These are phyloP conservation scores for Fulmarus glacialis DNA, from an alignment of 2,113 vertebrate species.

Conservation along the genomic window DNA sequence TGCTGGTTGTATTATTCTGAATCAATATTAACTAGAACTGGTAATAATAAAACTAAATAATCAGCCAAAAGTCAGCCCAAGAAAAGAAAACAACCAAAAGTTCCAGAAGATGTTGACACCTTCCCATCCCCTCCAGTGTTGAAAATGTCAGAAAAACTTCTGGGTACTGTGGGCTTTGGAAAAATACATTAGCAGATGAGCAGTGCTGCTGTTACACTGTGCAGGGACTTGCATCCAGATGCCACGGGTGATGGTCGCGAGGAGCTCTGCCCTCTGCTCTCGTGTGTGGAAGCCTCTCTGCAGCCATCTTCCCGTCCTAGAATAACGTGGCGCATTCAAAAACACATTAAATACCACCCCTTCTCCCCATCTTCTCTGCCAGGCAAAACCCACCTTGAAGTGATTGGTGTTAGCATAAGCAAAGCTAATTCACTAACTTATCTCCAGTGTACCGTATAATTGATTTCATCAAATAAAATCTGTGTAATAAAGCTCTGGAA, in stretches of 20 bases:
- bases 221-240: not conserved
- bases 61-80: not conserved
- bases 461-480: constrained; percentile 5
- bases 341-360: not conserved
- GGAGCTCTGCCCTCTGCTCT: not conserved
- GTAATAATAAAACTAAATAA: not conserved
- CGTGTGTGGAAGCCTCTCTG: not conserved
- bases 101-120: not conserved
- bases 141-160: not conserved
- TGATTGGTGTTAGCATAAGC: not conserved
- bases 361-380: not conserved
- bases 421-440: constrained; percentile 11
- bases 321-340: not conserved
- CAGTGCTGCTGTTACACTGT: not conserved
- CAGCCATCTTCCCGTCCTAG: not conserved
- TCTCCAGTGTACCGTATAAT: not conserved
- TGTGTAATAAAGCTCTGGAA: not conserved
- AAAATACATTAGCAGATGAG: not conserved
- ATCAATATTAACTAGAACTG: not conserved
- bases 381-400: not conserved
- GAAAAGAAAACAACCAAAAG: not conserved
- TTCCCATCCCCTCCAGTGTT: not conserved
- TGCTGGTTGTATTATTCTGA: not conserved
- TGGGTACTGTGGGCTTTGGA: not conserved
- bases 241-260: not conserved